A percentile compares a stretch with the other conserved stretches of the same genome.
These are phyloP conservation scores for Platichthys flesus DNA, from an alignment of 2,113 vertebrate genomes.

Conservation along the genomic window DNA sequence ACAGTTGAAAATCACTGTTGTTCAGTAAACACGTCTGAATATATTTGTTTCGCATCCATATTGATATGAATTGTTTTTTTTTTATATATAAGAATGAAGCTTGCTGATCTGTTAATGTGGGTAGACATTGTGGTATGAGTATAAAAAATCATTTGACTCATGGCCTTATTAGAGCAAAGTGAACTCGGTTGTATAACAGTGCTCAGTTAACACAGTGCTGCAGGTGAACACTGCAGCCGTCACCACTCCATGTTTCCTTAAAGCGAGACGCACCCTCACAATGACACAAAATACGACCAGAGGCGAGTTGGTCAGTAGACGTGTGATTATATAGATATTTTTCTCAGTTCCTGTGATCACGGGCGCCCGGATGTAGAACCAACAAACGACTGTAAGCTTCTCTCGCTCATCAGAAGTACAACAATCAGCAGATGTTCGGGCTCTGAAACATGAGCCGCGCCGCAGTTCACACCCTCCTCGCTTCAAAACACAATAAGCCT, in stretches of 20 bases:
- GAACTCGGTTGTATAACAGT: slow-evolving; percentile 25
- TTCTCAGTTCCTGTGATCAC: too few species aligned
- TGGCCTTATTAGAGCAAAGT: slow-evolving; percentile 67
- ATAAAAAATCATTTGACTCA: slow-evolving; percentile 63
- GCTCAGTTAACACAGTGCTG: slow-evolving; percentile 43
- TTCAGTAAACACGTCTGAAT: slow-evolving; percentile 71
- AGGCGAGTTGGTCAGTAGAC: slow-evolving; percentile 18
- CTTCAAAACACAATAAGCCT: slow-evolving; percentile 56
- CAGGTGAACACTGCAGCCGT: slow-evolving; percentile 43
- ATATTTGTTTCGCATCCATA: slow-evolving; percentile 75
- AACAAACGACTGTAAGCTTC: slow-evolving; percentile 12
- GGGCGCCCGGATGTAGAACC: neutral
- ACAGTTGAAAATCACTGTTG: slow-evolving; percentile 72
- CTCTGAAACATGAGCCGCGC: slow-evolving; percentile 25
- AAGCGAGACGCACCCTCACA: slow-evolving; percentile 11
- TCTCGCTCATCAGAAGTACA: slow-evolving; percentile 31
- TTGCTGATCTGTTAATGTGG: slow-evolving; percentile 68
- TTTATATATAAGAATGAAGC: slow-evolving; percentile 67
- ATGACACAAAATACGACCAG: slow-evolving; percentile 5
- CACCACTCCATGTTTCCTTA: slow-evolving; percentile 22
- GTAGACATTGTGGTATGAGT: slow-evolving; percentile 61
- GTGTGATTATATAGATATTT: too few species aligned
- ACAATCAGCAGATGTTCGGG: slow-evolving; percentile 12
- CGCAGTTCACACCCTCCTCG: slow-evolving; percentile 1
- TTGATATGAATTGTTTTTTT: slow-evolving; percentile 74